Conservation (phyloP, 2,888 invertebrate species). For the Dioctria rufipes region DNA sequence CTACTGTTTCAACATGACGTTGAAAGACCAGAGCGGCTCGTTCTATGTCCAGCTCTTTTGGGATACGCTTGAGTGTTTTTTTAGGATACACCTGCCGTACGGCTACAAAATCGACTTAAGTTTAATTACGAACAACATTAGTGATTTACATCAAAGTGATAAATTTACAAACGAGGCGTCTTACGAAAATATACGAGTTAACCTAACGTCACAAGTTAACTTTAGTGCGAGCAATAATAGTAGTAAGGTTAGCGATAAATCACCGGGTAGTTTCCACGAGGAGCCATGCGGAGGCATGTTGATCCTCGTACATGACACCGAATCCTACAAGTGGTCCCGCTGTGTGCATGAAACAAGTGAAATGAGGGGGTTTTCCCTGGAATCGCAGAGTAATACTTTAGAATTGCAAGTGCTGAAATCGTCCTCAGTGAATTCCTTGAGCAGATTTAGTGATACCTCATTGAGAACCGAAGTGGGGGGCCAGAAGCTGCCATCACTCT, state of each 20-base stretch:
- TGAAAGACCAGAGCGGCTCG: slow-evolving; percentile 77
- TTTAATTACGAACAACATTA: slow-evolving; percentile 71
- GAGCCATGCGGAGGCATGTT: slow-evolving; percentile 62
- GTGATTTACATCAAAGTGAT: slow-evolving; percentile 53
- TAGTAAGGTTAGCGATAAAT: slow-evolving; percentile 34
- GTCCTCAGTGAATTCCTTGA: slow-evolving; percentile 61
- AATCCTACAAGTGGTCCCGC: slow-evolving; percentile 64
- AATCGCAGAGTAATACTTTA: slow-evolving; percentile 64
- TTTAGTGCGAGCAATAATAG: slow-evolving; percentile 54
- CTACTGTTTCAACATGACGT: slow-evolving; percentile 80
- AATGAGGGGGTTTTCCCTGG: slow-evolving; percentile 63
- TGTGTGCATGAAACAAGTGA: slow-evolving; percentile 63
- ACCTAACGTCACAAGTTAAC: slow-evolving; percentile 50
- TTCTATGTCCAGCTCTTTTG: slow-evolving; percentile 76
- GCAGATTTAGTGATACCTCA: slow-evolving; percentile 35
- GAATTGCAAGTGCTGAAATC: slow-evolving; percentile 61
- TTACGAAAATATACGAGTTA: slow-evolving; percentile 65
- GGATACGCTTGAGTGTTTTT: slow-evolving; percentile 77
- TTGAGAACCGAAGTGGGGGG: slow-evolving; percentile 9
- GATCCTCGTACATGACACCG: slow-evolving; percentile 64
- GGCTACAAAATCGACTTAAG: slow-evolving; percentile 77
- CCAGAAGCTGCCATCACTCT: slow-evolving; percentile 72
- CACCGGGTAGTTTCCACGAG: neutral
- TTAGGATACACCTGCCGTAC: slow-evolving; percentile 80
- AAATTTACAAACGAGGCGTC: slow-evolving; percentile 43